Conservation (phyloP, 2,888 invertebrate species). For the Ernsta delagoae region DNA sequence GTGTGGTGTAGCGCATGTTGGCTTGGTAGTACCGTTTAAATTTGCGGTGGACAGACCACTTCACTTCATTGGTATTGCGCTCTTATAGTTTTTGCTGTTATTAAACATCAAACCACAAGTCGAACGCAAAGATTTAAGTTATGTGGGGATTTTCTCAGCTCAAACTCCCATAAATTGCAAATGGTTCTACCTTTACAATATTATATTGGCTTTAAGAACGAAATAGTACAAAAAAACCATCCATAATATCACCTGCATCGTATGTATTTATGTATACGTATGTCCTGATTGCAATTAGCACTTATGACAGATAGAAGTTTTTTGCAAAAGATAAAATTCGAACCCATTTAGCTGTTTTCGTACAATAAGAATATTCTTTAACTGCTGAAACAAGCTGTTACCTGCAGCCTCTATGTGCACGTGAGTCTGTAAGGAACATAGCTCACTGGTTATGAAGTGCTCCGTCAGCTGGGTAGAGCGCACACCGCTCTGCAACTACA, state of each 20-base stretch:
- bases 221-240: too few relatives aligned
- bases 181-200: too few relatives aligned
- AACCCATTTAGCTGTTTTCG: too few relatives aligned
- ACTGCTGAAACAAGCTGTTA: background rate
- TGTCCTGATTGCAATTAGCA: too few relatives aligned
- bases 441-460: slow-evolving; percentile 22
- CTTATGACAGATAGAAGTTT: too few relatives aligned
- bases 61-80: slow-evolving; percentile 3
- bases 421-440: background rate
- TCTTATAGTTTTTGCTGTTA: slow-evolving; percentile 21
- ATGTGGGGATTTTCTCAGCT: background rate
- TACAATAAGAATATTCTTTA: too few relatives aligned
- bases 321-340: too few relatives aligned
- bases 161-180: too few relatives aligned
- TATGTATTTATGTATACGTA: too few relatives aligned
- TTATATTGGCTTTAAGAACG: too few relatives aligned
- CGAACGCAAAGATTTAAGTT: background rate
- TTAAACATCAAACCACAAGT: slow-evolving; percentile 32
- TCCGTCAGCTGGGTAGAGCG: background rate
- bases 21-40: background rate
- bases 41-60: slow-evolving; percentile 15
- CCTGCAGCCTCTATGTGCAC: background rate
- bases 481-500: slow-evolving; percentile 25
- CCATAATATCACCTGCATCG: too few relatives aligned
- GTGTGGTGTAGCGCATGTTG: slow-evolving; percentile 16